Evolutionary conservation across 2,113 vertebrate species (phyloP).

Genomic region (Mormyrus iriodes): DNA sequence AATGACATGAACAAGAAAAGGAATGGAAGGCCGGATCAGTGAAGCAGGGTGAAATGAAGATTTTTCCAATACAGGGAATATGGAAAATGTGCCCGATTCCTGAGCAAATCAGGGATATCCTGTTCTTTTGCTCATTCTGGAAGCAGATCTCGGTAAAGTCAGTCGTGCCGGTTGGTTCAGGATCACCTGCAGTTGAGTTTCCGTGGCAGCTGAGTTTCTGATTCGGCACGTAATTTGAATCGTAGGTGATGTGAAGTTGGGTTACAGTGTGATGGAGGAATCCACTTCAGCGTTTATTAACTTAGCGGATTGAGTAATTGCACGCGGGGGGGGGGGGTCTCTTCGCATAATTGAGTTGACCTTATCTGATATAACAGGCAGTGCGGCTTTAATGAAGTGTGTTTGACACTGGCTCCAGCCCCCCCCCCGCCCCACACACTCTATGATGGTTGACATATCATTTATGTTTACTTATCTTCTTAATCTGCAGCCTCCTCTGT

Average conservation of each 20-base stretch:
- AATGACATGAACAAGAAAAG: not conserved
- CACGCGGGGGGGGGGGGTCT: slow-evolving; percentile 16
- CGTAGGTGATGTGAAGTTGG: slow-evolving; percentile 46
- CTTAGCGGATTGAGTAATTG: slow-evolving; percentile 56
- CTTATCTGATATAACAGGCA: slow-evolving; percentile 58
- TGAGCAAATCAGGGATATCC: slow-evolving; percentile 59
- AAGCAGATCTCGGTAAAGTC: slow-evolving; percentile 51
- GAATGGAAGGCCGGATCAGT: not conserved
- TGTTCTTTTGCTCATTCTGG: slow-evolving; percentile 56
- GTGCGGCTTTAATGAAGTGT: slow-evolving; percentile 32
- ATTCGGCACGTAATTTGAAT: slow-evolving; percentile 43
- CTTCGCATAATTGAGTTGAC: slow-evolving; percentile 57
- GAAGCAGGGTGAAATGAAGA: slow-evolving; percentile 27
- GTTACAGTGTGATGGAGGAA: slow-evolving; percentile 27
- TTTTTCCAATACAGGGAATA: slow-evolving; percentile 48
- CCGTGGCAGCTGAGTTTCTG: not conserved
- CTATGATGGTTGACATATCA: not conserved
- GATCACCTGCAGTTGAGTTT: not conserved
- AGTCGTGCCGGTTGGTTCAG: not conserved
- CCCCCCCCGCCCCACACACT: not conserved
- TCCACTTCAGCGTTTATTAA: slow-evolving; percentile 53
- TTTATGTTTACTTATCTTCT: not conserved
- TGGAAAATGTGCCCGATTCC: slow-evolving; percentile 63
- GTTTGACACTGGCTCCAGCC: not conserved
- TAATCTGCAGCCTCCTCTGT: not conserved